These are phyloP conservation scores for Lepidurus apus DNA, from an alignment of 1,140 invertebrate genomes.

Conservation along the genomic window DNA sequence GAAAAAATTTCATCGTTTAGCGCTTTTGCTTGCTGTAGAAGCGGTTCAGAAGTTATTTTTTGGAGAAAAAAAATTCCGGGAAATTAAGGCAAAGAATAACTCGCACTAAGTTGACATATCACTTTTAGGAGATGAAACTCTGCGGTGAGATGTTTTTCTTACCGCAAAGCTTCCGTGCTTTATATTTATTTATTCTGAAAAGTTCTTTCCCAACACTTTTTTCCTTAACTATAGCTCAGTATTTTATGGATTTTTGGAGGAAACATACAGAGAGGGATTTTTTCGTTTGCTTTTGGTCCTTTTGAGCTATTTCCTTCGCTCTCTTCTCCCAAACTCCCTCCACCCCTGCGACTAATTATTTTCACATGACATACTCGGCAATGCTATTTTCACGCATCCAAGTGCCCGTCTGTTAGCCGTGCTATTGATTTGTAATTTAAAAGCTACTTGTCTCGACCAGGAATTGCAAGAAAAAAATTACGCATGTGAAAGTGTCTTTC, in stretches of 20 bases:
- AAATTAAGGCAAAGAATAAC: neutral
- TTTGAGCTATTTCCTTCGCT: neutral
- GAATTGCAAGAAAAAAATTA: neutral
- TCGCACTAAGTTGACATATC: neutral
- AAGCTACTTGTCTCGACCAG: neutral
- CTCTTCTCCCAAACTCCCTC: neutral
- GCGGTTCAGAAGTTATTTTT: too few species aligned
- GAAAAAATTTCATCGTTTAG: too few species aligned
- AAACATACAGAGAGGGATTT: neutral
- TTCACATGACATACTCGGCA: neutral
- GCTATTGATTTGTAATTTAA: slow-evolving; percentile 14
- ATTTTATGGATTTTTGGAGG: too few species aligned
- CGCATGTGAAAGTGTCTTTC: neutral
- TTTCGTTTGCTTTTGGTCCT: neutral
- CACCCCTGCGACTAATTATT: neutral
- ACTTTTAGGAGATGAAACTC: neutral
- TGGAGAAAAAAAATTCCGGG: too few species aligned
- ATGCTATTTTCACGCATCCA: slow-evolving; percentile 11
- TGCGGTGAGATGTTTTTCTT: neutral
- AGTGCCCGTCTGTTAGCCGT: neutral
- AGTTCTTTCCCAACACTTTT: neutral
- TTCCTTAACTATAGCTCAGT: neutral
- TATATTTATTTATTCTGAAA: neutral
- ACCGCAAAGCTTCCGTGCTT: neutral
- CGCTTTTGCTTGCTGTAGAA: too few species aligned